phyloP scores from a whole-genome alignment of 2,888 invertebrate species.

The Zelleria hepariella region DNA sequence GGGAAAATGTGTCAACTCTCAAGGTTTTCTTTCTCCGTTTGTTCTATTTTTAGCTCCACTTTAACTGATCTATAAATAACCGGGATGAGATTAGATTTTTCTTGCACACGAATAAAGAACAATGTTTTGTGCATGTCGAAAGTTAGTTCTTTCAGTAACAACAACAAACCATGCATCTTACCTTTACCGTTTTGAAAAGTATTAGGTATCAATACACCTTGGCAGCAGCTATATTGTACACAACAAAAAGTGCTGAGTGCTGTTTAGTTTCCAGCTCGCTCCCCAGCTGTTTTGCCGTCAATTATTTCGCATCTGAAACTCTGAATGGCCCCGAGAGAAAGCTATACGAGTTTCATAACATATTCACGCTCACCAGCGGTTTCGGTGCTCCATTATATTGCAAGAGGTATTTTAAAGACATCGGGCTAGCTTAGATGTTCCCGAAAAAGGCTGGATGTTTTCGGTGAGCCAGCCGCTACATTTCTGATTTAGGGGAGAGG shows the following conservation, averaged over 20 bases:
- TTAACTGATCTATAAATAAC: not conserved
- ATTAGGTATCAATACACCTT: too few species aligned
- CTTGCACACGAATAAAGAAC: not conserved
- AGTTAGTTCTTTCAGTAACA: too few species aligned
- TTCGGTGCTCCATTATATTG: not conserved
- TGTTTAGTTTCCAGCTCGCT: not conserved
- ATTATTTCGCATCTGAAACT: not conserved
- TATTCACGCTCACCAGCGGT: not conserved
- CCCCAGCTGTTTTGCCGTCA: not conserved
- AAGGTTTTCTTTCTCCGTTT: not conserved
- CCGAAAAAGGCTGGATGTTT: too few species aligned
- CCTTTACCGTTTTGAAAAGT: too few species aligned
- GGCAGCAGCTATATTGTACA: too few species aligned
- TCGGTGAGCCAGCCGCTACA: too few species aligned
- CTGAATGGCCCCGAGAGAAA: not conserved
- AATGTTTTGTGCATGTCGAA: too few species aligned
- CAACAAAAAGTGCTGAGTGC: too few species aligned
- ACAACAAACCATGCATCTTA: too few species aligned
- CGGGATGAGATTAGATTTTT: too few species aligned
- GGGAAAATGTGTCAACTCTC: not conserved
- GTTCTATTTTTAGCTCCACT: not conserved
- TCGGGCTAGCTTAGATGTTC: too few species aligned
- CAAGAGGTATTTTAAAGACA: not conserved
- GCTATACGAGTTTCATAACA: not conserved
- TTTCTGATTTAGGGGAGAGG: too few species aligned